Conservation (phyloP, 2,797 vertebrate species). For the Carapus acus region DNA sequence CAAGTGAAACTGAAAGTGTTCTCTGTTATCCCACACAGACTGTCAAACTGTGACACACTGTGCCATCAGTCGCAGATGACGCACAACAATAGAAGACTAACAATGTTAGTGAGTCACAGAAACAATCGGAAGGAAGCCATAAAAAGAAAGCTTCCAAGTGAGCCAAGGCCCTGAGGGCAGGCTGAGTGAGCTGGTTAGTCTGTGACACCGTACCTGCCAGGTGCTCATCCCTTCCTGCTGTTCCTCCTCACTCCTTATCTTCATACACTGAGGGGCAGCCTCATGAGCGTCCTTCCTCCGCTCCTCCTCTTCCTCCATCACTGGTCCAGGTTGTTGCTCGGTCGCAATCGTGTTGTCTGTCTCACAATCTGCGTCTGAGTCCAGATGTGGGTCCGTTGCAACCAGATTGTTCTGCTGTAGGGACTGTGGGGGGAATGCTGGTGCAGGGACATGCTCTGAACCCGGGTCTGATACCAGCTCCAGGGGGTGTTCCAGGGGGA, state of each 20-base stretch:
- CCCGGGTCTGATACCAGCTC: slow-evolving; percentile 13
- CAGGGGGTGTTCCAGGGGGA: neutral
- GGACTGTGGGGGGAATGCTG: too few species aligned
- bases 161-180: too few species aligned
- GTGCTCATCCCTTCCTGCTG: slow-evolving; percentile 58
- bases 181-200: too few species aligned
- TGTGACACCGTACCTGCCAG: slow-evolving; percentile 60
- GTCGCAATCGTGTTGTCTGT: slow-evolving; percentile 10
- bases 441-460: neutral
- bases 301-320: slow-evolving; percentile 11
- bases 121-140: too few species aligned
- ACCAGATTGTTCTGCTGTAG: neutral
- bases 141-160: too few species aligned
- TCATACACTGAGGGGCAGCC: slow-evolving; percentile 21
- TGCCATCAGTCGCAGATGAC: too few species aligned
- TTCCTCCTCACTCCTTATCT: slow-evolving; percentile 35
- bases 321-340: slow-evolving; percentile 9
- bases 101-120: too few species aligned
- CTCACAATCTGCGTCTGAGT: too few species aligned
- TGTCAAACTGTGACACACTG: too few species aligned
- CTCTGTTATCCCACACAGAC: too few species aligned
- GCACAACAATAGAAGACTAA: too few species aligned
- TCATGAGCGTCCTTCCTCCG: slow-evolving; percentile 16
- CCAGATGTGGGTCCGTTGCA: slow-evolving; percentile 7
- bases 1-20: too few species aligned